Conservation (phyloP, 2,888 invertebrate species). For the Amiota mariae region DNA sequence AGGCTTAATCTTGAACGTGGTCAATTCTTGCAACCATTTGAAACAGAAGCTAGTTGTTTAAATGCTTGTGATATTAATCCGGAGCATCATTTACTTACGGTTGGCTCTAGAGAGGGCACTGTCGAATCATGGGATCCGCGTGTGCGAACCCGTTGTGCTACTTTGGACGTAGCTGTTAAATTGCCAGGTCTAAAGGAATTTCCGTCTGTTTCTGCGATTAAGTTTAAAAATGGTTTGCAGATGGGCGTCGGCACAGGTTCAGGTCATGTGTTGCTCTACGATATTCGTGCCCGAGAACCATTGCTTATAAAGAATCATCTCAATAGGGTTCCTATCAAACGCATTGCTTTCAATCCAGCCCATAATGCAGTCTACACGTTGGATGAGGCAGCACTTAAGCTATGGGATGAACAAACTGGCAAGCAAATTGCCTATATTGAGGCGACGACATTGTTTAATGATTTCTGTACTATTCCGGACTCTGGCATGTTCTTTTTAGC, state of each 20-base stretch:
- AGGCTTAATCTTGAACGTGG: constrained; percentile 68
- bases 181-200: constrained; percentile 75
- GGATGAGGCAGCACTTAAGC: constrained; percentile 90
- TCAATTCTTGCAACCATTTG: constrained; percentile 90
- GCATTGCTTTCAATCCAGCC: constrained; percentile 86
- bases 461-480: constrained; percentile 91
- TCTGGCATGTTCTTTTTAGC: constrained; percentile 95
- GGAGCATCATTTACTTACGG: constrained; percentile 88
- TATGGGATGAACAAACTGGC: constrained; percentile 93
- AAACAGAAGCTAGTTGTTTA: constrained; percentile 82
- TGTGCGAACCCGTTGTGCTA: constrained; percentile 82
- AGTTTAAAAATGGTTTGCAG: constrained; percentile 83
- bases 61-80: constrained; percentile 92
- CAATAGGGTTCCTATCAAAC: constrained; percentile 92
- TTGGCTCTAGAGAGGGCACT: constrained; percentile 91
- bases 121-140: constrained; percentile 99
- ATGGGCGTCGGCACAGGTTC: constrained; percentile 94
- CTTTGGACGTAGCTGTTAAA: constrained; percentile 87
- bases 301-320: constrained; percentile 94
- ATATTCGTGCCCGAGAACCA: constrained; percentile 93
- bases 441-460: constrained; percentile 89
- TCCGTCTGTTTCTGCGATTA: constrained; percentile 81
- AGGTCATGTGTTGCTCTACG: constrained; percentile 95
- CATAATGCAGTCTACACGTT: constrained; percentile 90
- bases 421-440: constrained; percentile 96